These are phyloP conservation scores for Nylanderia fulva DNA, from an alignment of 1,140 invertebrate genomes.

Conservation along the genomic window DNA sequence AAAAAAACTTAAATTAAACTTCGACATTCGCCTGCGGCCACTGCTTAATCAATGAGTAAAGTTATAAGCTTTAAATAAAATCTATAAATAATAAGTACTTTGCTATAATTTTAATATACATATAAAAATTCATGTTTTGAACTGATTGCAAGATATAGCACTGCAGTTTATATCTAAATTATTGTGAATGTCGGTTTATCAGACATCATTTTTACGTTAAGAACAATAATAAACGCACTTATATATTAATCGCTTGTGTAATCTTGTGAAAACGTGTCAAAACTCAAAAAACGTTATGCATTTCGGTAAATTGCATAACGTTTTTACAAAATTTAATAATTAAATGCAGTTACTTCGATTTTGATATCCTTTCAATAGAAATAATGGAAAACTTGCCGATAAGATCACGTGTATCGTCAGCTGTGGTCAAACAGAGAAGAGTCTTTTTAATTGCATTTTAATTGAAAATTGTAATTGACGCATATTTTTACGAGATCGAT, in stretches of 20 bases:
- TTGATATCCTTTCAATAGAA: neutral
- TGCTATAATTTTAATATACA: neutral
- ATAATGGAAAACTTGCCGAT: neutral
- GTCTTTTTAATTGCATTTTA: neutral
- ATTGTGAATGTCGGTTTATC: conserved; percentile 20
- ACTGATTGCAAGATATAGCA: conserved; percentile 1
- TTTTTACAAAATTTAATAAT: conserved; percentile 8
- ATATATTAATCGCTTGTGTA: conserved; percentile 11
- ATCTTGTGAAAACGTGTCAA: conserved; percentile 1
- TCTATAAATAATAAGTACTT: conserved; percentile 49
- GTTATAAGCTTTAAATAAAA: neutral
- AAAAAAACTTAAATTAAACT: neutral
- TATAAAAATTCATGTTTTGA: neutral
- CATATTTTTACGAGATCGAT: neutral
- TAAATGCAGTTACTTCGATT: conserved; percentile 30
- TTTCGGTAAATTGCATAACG: neutral
- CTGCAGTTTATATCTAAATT: conserved; percentile 17
- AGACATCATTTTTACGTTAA: conserved; percentile 38
- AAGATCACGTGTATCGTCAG: neutral
- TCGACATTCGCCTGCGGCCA: neutral
- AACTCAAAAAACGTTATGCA: conserved; percentile 26
- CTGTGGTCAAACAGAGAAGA: neutral
- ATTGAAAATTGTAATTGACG: too few species aligned
- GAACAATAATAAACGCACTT: conserved; percentile 12
- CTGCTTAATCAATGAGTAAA: neutral